Evolutionary conservation across 2,113 vertebrate species (phyloP).

Genomic region (Azemiops feae): DNA sequence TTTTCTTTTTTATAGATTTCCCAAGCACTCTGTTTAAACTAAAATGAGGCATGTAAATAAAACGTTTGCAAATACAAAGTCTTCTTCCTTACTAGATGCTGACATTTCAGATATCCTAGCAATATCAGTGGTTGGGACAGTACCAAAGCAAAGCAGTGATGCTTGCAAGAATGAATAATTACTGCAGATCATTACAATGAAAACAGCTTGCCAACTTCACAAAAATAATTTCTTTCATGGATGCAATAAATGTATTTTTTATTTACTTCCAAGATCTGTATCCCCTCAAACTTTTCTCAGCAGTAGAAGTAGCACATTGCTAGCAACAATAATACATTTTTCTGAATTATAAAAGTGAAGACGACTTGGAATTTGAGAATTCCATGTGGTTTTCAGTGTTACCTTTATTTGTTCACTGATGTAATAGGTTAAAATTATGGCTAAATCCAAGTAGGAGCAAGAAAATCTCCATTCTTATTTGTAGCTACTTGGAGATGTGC

Average conservation of each 20-base stretch:
- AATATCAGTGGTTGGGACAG: conserved; percentile 52
- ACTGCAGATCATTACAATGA: conserved; percentile 54
- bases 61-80: conserved; percentile 35
- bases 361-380: not conserved
- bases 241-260: conserved; percentile 35
- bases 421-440: not conserved
- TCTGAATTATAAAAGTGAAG: conserved; percentile 27
- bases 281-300: conserved; percentile 42
- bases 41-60: conserved; percentile 28
- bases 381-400: conserved; percentile 17
- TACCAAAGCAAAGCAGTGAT: conserved; percentile 52
- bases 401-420: not conserved
- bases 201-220: conserved; percentile 48
- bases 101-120: conserved; percentile 24
- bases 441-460: not conserved
- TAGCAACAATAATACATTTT: conserved; percentile 46
- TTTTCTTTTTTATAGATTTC: conserved; percentile 23
- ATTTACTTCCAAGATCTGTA: conserved; percentile 45
- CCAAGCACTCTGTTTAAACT: conserved; percentile 28
- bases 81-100: conserved; percentile 28
- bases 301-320: conserved; percentile 13
- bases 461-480: not conserved
- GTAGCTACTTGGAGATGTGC: not conserved
- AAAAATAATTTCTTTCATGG: conserved; percentile 40
- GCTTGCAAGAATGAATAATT: conserved; percentile 66